These are phyloP conservation scores for Orchesellides sinensis DNA, from an alignment of 2,888 invertebrate genomes.

Conservation along the genomic window DNA sequence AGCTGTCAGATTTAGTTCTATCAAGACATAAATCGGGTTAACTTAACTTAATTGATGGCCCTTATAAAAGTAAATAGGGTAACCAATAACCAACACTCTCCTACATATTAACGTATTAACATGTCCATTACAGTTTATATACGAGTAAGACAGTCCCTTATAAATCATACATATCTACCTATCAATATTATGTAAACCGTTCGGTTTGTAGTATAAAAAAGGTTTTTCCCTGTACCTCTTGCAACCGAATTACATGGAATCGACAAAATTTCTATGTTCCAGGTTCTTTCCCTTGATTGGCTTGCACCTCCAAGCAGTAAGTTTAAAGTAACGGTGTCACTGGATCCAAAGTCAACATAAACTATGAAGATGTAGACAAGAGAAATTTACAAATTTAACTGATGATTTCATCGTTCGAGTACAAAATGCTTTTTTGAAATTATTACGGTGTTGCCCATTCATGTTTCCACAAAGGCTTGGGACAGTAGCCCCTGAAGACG, in stretches of 20 bases:
- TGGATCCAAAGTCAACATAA: slow-evolving; percentile 89
- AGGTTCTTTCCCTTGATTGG: slow-evolving; percentile 85
- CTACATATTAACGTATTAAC: no score
- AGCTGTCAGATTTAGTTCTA: neutral
- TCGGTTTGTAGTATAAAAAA: no score
- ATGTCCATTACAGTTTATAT: no score
- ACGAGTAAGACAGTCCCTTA: no score
- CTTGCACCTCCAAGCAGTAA: slow-evolving; percentile 87
- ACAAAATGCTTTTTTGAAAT: slow-evolving; percentile 72
- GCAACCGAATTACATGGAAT: slow-evolving; percentile 87
- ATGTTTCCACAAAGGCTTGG: slow-evolving; percentile 90
- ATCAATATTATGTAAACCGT: no score
- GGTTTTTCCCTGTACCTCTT: slow-evolving; percentile 80
- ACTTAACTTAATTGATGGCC: neutral
- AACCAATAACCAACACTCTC: no score
- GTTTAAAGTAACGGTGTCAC: slow-evolving; percentile 86
- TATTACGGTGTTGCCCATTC: slow-evolving; percentile 89
- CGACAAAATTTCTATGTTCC: slow-evolving; percentile 89
- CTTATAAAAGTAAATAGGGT: no score
- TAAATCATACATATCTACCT: no score
- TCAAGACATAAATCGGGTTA: no score
- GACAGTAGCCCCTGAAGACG: slow-evolving; percentile 85
- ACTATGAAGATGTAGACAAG: slow-evolving; percentile 81
- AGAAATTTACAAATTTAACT: slow-evolving; percentile 1
- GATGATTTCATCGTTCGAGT: neutral